Base-by-base conservation (phyloP, 2,888 invertebrate genomes). In the Siphlonurus alternatus region DNA sequence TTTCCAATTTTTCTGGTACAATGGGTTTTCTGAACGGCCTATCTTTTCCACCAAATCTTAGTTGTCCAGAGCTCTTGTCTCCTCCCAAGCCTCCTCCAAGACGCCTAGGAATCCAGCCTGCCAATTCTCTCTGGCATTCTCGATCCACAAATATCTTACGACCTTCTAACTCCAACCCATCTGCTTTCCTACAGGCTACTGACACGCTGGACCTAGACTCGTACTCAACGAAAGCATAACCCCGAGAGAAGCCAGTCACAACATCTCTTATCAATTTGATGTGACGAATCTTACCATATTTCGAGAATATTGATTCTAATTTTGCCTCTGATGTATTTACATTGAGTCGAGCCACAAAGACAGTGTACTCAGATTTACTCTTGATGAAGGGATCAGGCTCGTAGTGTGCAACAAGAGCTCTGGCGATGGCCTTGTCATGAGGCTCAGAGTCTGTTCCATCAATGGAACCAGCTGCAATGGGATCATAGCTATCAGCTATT, bases 71-170 rank as follows among this genome's bases (percentile, higher is more conserved):
- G 74, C 90, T 89, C 71, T 88, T 91, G 68, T 81, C 82, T 0
- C 93, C 93, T 2, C 91, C 91, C 72, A 92, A 87, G 18, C 93
- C 93, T 19, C 93, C 93, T 2, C 93, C 93, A 3, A 93, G 77
- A 67, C 93, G 76, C 67, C 93, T 79, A 1, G 93, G 93, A 72
- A 85, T 83, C 93, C 93, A 93, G 1, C 90, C 90, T 65, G 79
- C 79, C 70, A 90, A 73, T 7, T 76, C 76, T 67, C 92, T 79
- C 72, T 84, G 87, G 69, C 83, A 84, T 75, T 92, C 92, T 70
- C 81, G 82, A 74, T 93, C 92, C 1, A 89, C 85, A 70, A 92
- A 80, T 25, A 93, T 77, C 72, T 83, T 81, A 23, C 80, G 78
- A 1, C 86, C 86, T 71, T 90, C 88, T 56, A 93, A 74, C 59